Conservation (phyloP, 2,797 vertebrate species). For the Eremophila alpestris region DNA sequence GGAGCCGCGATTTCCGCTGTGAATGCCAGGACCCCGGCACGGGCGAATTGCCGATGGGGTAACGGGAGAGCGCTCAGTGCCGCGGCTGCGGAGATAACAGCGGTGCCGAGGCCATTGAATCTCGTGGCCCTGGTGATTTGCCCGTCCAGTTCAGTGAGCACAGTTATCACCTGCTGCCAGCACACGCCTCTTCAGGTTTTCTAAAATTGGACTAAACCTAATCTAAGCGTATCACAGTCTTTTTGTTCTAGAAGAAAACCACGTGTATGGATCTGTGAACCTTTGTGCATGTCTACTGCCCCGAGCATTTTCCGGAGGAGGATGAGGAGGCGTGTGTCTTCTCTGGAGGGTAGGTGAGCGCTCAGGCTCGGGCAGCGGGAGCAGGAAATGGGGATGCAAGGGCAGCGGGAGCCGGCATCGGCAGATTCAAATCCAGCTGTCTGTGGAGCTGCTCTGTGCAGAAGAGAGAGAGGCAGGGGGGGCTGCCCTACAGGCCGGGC, state of each 20-base stretch:
- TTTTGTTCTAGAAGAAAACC: not conserved
- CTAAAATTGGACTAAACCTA: rapidly evolving
- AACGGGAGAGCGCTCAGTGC: rapidly evolving
- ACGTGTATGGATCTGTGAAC: not conserved
- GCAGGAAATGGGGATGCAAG: not conserved
- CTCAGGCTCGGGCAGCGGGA: not conserved
- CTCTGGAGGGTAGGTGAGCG: not conserved
- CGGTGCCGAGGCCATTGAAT: not conserved
- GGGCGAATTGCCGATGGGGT: rapidly evolving
- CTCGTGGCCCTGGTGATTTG: not conserved
- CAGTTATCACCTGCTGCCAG: not conserved
- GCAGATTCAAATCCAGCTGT: not conserved
- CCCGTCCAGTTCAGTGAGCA: not conserved
- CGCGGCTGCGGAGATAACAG: too few relatives aligned
- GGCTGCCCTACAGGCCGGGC: not conserved
- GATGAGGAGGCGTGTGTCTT: not conserved
- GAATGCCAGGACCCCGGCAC: too few relatives aligned
- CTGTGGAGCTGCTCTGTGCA: too few relatives aligned
- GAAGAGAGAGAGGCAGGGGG: not conserved
- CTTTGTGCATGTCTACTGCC: rapidly evolving
- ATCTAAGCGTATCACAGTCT: not conserved
- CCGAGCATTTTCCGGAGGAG: not conserved
- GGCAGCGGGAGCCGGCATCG: not conserved
- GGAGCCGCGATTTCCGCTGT: not conserved
- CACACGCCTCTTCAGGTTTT: not conserved